Conservation (phyloP, 2,888 invertebrate species). For the Miltochrista miniata region DNA sequence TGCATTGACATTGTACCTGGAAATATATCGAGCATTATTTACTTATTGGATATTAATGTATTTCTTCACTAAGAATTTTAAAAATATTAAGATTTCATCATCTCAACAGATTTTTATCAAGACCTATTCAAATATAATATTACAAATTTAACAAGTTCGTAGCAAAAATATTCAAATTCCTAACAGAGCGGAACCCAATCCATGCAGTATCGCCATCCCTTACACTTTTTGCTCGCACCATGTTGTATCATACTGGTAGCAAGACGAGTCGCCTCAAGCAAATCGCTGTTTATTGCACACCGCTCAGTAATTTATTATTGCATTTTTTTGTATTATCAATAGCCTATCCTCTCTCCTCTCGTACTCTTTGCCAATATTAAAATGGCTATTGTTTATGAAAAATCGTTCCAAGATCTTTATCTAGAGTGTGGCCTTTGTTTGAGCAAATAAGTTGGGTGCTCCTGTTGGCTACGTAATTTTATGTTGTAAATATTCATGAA, state of each 20-base stretch:
- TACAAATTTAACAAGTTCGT: no score
- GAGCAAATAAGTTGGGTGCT: constrained; percentile 32
- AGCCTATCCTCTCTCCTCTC: constrained; percentile 73
- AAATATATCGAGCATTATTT: no score
- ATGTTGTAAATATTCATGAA: constrained; percentile 10
- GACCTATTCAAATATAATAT: no score
- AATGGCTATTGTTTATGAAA: constrained; percentile 83
- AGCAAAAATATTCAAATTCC: background rate
- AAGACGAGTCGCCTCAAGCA: constrained; percentile 75
- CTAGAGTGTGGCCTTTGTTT: constrained; percentile 54
- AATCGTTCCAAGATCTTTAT: constrained; percentile 73
- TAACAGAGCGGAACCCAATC: constrained; percentile 22
- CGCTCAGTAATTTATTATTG: constrained; percentile 80
- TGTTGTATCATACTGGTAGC: constrained; percentile 75
- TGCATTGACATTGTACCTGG: no score
- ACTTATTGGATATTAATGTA: no score
- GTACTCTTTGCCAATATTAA: constrained; percentile 77
- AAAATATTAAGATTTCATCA: no score
- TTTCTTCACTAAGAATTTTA: no score
- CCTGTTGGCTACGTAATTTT: constrained; percentile 23
- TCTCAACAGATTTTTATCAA: no score
- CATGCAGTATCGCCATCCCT: constrained; percentile 17
- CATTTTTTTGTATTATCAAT: constrained; percentile 83
- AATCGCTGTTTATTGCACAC: constrained; percentile 81
- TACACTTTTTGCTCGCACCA: constrained; percentile 36